Base-by-base conservation (phyloP, 2,797 vertebrate species). In the Propithecus perrieri region DNA sequence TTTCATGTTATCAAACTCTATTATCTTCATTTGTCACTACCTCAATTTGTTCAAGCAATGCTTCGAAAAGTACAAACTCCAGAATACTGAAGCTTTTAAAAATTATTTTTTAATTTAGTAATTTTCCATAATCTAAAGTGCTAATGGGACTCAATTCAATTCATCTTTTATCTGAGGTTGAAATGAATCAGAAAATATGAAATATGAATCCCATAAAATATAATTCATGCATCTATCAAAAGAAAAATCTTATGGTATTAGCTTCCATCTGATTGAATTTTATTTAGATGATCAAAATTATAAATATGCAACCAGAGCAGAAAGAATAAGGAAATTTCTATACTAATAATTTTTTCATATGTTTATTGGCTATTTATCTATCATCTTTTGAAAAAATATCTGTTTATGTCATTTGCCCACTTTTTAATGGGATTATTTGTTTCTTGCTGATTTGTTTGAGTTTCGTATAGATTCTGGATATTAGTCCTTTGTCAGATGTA, bases 131-230 rank as follows among this genome's bases (percentile, higher is more conserved):
- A 67, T 59, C n/a, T 67, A 85, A 89, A 94, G 81, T 59, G 35
- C 18, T 92, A 48, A 83, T 48, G 38, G n/a, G 12, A 67, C 14
- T 94, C 53, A 57, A 43, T 85, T 85, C 81, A 85, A 91, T 81
- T 90, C 46, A 65, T 46, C 8, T 35, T 46, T 89, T 76, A 76
- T 92, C 53, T 92, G 50, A 80, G 50, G 24, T 89, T 65, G 48
- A 95, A 95, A 69, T 97, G 33, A 94, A 94, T 69, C 12, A 85
- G 33, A 67, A 97, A 80, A 65, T 85, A 48, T n/a, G 20, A 57
- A 94, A n/a, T 18, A 26, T 41, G 7, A 67, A 85, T 89, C 57
- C 57, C 35, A 69, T 75, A 85, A 95, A 85, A 59, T 28, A 59
- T 61, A 91, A 88, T 85, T 72, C 7, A 80, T 80, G 24, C 30